Evolutionary conservation across 2,888 invertebrate species (phyloP), one percentile per base, ranked within the genome.

Genomic region (Oligia fasciuncula): DNA sequence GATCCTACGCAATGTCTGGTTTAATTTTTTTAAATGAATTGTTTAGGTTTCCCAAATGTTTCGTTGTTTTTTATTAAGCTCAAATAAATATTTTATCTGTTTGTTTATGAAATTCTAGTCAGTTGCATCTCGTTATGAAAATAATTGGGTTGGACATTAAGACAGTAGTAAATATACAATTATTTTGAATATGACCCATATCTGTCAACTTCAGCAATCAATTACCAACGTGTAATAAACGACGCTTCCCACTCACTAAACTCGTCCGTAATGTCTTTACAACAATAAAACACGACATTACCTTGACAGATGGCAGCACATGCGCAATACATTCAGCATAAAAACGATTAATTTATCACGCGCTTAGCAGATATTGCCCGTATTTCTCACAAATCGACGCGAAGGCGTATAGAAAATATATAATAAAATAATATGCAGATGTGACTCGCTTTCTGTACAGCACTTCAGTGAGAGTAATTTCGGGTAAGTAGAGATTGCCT

Each of bases 381-480:
- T n/a, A n/a, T n/a, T n/a, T 82, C 66, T 73, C 77, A 69, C 70
- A 76, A 76, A 80, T 65, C 46, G 66, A 76, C 49, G 67, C 67
- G 67, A 76, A 29, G 60, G 76, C 67, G 71, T 78, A 85, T 78
- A 67, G 70, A 77, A 75, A 80, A 88, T 81, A 80, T 81, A 60
- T 11, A 13, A 46, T 76, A 40, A 40, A 13, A 46, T 76, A 40
- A 40, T 76, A 82, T 81, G 84, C 82, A 87, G 83, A 85, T 85
- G 72, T 70, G 65, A 8, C 70, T 71, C 57, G 29, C 19, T 77
- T 23, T 29, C 23, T 51, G 57, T n/a, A 11, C 49, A 35, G 19
- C 17, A 4, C 49, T 29, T 63, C 35, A 35, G 4, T n/a, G n/a
- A 72, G 43, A 23, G 17, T 46, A 49, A 68, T 68, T 5, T 49